These are phyloP conservation scores for Temnothorax rugatulus DNA, from an alignment of 2,888 invertebrate genomes.

Conservation along the genomic window DNA sequence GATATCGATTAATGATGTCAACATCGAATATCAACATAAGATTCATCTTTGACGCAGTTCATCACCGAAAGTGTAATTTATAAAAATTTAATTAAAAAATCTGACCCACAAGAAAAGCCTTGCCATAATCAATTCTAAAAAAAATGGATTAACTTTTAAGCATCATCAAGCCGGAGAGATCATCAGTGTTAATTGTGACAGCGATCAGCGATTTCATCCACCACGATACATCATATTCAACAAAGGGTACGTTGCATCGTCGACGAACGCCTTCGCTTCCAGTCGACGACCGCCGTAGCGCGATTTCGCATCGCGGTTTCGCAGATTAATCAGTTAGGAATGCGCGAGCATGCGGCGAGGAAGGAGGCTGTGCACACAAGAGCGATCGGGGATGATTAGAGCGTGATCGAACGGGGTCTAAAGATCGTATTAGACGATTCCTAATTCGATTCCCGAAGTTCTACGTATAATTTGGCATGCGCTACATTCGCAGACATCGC, in stretches of 20 bases:
- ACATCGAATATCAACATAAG: background rate
- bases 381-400: background rate
- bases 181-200: background rate
- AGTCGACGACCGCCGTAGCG: conserved; percentile 35
- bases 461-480: background rate
- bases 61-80: background rate
- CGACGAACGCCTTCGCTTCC: conserved; percentile 15
- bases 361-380: background rate
- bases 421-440: too few species aligned
- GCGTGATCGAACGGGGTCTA: background rate
- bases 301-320: conserved; percentile 50
- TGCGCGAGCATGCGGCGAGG: conserved; percentile 63
- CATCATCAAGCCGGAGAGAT: background rate
- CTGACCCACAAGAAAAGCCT: background rate
- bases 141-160: background rate
- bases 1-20: background rate
- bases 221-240: background rate
- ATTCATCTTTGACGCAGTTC: background rate
- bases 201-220: background rate
- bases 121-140: background rate
- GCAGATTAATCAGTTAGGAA: conserved; percentile 76
- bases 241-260: background rate
- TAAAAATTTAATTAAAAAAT: background rate
- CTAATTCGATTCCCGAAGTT: background rate
- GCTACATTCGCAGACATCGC: background rate